Evolutionary conservation across 2,888 invertebrate genomes (phyloP), one percentile per base, ranked within the genome.

Genomic region (Eupithecia insigniata): DNA sequence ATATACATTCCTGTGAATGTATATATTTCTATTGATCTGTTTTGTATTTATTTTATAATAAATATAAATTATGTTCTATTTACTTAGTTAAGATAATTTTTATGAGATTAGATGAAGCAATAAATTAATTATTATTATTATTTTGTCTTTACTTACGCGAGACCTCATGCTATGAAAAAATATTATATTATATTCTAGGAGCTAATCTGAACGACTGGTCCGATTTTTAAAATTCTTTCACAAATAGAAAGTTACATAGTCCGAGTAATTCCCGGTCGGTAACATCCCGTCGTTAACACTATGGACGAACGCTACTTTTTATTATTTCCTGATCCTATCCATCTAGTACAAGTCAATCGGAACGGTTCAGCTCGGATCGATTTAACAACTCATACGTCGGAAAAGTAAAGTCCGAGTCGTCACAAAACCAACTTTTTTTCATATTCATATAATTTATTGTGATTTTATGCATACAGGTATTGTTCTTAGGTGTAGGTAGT

Each of bases 1-100:
- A 55, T 28, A 62, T 69, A 71, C 71, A 74, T 74, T 74, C 74
- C 71, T 67, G 22, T 36, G 71, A 64, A 71, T 74, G 74, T 74
- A 72, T 64, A 4, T 55, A 70, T 64, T 55, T 46, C 61, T 68
- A 22, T 46, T 69, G 69, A 74, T 70, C 66, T 76, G 74, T 74
- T 67, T 70, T 69, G 69, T 76, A 74, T 68, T 62, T 70, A 74
- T 74, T 43, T 67, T 39, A 71, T 75, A 74, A 66, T 61, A 60
- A 34, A 34, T 61, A 32, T 34, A 32, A 30, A 67, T 39, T 30
- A 61, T 64, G 67, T 62, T 68, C 62, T 72, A 70, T 61, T 71
- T 71, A 36, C 66, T 22, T 73, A 69, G 43, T 58, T 71, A 76
- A 73, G 67, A 28, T 72, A 70, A 66, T 60, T 39, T 66, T 62